Evolutionary conservation across 2,888 invertebrate species (phyloP), one percentile per base, ranked within the genome.

Genomic region (Drosophila algonquin): DNA sequence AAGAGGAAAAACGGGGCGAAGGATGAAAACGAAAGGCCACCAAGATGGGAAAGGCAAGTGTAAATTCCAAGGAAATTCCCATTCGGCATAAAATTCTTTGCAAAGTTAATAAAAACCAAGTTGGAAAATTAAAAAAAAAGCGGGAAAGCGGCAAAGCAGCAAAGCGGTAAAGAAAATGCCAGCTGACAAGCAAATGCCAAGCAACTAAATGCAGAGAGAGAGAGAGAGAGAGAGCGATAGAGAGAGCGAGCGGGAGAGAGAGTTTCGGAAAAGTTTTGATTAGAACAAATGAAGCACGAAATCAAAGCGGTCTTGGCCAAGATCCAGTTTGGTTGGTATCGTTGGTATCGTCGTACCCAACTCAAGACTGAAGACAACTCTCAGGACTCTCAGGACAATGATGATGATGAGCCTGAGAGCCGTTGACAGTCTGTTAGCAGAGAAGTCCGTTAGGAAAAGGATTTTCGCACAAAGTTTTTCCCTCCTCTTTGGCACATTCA

Each of bases 231-330:
- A 12, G 2, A 9, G 9, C 2, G 32, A 7, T 7, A 12, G 12
- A 40, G 40, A 14, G 14, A 6, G 14, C 12, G 35, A 14, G 35
- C 1, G 35, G 5, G 35, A 14, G 12, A 8, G 21, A 44, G 69
- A 57, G 45, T 65, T 64, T 68, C 18, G 55, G 46, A 57, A 78
- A 86, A 87, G 80, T 79, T 85, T 82, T 86, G 84, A 89, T 84
- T 79, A 84, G 75, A 75, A 74, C 77, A 87, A 86, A 89, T 89
- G 86, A 84, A 89, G 89, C 89, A 82, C 77, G 75, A 89, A 86
- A 86, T 89, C 89, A 89, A 89, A 87, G 89, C 70, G 60, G 24
- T 18, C 44, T 14, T n/a, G 40, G 40, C 40, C 14, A n/a, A n/a
- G 40, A 40, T n/a, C n/a, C 40, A n/a, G 40, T n/a, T n/a, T 14